phyloP scores from a whole-genome alignment of 2,888 invertebrate species.

The Cryptus armator region DNA sequence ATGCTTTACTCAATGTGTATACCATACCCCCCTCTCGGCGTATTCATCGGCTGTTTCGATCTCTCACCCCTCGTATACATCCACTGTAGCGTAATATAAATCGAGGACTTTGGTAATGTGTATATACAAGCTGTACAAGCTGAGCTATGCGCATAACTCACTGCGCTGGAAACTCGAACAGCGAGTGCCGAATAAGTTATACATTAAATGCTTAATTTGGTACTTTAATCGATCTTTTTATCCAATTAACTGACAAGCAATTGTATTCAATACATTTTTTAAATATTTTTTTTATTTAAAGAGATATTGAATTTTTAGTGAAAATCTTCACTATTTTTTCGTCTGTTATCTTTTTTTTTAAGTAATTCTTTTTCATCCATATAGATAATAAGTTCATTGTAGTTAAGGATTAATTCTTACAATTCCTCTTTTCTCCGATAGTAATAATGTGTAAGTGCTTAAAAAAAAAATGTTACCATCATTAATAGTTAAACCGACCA shows the following conservation, averaged over 20 bases:
- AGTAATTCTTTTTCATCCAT: too few species aligned
- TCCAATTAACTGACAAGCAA: not conserved
- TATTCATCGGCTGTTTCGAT: slow-evolving; percentile 36
- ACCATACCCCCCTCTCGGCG: slow-evolving; percentile 20
- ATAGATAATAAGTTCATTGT: too few species aligned
- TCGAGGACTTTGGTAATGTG: slow-evolving; percentile 49
- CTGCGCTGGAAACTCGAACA: not conserved
- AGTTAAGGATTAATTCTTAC: too few species aligned
- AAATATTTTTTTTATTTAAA: too few species aligned
- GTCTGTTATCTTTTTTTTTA: too few species aligned
- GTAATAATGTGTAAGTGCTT: too few species aligned
- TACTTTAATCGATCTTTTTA: not conserved
- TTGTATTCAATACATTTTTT: too few species aligned
- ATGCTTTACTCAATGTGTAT: slow-evolving; percentile 48
- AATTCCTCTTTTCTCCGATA: too few species aligned
- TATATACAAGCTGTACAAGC: slow-evolving; percentile 44
- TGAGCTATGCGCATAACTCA: not conserved
- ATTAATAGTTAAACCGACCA: too few species aligned
- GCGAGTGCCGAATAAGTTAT: not conserved
- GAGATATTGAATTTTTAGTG: too few species aligned
- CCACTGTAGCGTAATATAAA: slow-evolving; percentile 38
- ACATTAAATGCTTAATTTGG: not conserved
- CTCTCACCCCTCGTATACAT: slow-evolving; percentile 36
- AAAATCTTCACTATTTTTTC: too few species aligned
- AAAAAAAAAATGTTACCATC: too few species aligned